Evolutionary conservation across 2,113 vertebrate genomes (phyloP).

Genomic region (Numida meleagris): DNA sequence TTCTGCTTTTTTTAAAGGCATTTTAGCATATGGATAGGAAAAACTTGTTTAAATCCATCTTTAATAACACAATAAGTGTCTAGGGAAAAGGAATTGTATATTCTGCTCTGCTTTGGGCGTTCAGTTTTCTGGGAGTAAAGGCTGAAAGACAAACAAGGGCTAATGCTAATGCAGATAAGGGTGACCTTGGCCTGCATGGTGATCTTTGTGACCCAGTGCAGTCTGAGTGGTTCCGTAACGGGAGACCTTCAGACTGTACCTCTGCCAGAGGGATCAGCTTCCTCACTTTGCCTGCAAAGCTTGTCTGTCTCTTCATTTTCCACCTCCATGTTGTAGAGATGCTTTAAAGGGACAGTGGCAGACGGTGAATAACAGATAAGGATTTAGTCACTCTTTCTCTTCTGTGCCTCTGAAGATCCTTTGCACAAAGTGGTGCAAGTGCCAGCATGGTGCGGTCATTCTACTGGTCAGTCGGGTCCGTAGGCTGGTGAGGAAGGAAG

Average conservation of each 20-base stretch:
- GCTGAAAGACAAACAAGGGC: conserved; percentile 26
- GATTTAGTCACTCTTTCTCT: neutral
- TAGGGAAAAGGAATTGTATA: conserved; percentile 23
- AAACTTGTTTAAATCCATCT: conserved; percentile 39
- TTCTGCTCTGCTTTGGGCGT: conserved; percentile 12
- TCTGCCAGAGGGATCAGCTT: neutral
- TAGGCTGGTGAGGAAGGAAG: neutral
- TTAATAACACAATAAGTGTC: conserved; percentile 51
- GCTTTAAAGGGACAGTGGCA: neutral
- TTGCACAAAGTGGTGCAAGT: neutral
- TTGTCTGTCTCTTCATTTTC: neutral
- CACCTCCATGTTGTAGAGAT: neutral
- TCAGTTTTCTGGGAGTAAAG: conserved; percentile 17
- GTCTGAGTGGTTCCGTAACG: neutral
- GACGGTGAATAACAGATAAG: neutral
- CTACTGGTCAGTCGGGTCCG: neutral
- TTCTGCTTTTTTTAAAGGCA: neutral
- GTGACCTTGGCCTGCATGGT: conserved; percentile 10
- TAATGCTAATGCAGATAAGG: conserved; percentile 14
- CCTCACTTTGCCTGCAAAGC: neutral
- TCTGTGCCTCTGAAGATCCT: neutral
- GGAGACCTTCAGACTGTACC: neutral
- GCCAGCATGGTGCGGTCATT: neutral
- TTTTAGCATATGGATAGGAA: conserved; percentile 38
- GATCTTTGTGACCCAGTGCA: neutral